Base-by-base conservation (phyloP, 2,797 vertebrate species). In the Amniataba percoides region DNA sequence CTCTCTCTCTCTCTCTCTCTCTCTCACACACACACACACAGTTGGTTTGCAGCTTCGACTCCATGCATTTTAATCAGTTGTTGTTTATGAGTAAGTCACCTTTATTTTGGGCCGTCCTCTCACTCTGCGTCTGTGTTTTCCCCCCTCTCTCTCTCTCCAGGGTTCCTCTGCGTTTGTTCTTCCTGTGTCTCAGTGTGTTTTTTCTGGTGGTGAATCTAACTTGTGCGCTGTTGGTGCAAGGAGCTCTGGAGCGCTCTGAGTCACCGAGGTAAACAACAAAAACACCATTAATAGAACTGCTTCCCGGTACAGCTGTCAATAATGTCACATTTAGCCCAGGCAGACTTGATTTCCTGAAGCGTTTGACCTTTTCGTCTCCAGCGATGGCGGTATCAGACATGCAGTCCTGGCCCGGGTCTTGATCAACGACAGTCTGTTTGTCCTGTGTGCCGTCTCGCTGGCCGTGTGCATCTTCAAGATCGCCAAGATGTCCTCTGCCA, bases 401-500 rank as follows among this genome's bases (percentile, higher is more conserved):
- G 95, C 96, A 0, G 94, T 98, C 34, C 93, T 98, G 82, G 95
- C 96, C 57, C 94, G 96, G 0, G 96, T 97, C 67, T 90, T 99
- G 14, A 90, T 98, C 93, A 98, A 97, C 6, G 97, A 99, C 91
- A 96, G 95, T 74, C 96, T 99, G 31, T 98, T 98, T 74, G 96
- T 98, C 81, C 94, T 98, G 85, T 98, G 97, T 80, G 97, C 97
- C 65, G 84, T 98, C 86, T 97, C 95, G 0, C 94, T 99, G 87
- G 96, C 97, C 77, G 95, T 96, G 83, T 98, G 96, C 92, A 95
- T 97, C 94, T 98, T 96, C 94, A 97, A 96, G 88, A 96, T 98
- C 3, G 96, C 97, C 89, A 98, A 97, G 95, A 97, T 97, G 97
- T 97, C 97, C 72, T 97, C 97, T 18, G 97, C 97, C n/a, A 98